Conservation (phyloP, 2,797 vertebrate species). For the Rhinogobio ventralis region DNA sequence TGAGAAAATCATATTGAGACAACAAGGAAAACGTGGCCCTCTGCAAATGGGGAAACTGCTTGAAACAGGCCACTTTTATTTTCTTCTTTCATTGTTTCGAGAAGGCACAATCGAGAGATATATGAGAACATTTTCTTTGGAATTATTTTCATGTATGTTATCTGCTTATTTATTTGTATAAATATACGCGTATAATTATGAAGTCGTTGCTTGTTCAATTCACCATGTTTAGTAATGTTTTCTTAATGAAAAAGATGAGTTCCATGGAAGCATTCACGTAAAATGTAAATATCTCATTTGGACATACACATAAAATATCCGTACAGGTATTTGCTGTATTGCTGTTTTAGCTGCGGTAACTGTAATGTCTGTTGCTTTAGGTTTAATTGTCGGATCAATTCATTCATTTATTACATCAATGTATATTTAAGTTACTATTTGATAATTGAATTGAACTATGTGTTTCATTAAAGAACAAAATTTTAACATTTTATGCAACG, state of each 20-base stretch:
- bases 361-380: slow-evolving; percentile 87
- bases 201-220: slow-evolving; percentile 89
- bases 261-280: slow-evolving; percentile 83
- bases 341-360: slow-evolving; percentile 82
- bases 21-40: slow-evolving; percentile 74
- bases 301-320: slow-evolving; percentile 94
- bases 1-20: slow-evolving; percentile 82
- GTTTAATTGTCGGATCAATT: slow-evolving; percentile 79
- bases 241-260: slow-evolving; percentile 79
- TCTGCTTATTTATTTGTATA: slow-evolving; percentile 85
- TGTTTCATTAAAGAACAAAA: slow-evolving; percentile 95
- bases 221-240: slow-evolving; percentile 89
- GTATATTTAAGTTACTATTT: slow-evolving; percentile 93
- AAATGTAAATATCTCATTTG: slow-evolving; percentile 97
- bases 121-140: slow-evolving; percentile 75
- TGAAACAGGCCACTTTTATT: slow-evolving; percentile 67
- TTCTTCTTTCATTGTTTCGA: slow-evolving; percentile 69
- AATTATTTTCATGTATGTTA: slow-evolving; percentile 82
- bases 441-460: slow-evolving; percentile 91
- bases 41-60: slow-evolving; percentile 70
- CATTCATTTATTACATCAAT: slow-evolving; percentile 91
- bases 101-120: slow-evolving; percentile 81
- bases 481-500: slow-evolving; percentile 86
- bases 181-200: slow-evolving; percentile 82
- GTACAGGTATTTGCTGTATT: slow-evolving; percentile 95